Evolutionary conservation across 2,113 vertebrate species (phyloP).

Genomic region (Stomatorhinus ivindoensis): DNA sequence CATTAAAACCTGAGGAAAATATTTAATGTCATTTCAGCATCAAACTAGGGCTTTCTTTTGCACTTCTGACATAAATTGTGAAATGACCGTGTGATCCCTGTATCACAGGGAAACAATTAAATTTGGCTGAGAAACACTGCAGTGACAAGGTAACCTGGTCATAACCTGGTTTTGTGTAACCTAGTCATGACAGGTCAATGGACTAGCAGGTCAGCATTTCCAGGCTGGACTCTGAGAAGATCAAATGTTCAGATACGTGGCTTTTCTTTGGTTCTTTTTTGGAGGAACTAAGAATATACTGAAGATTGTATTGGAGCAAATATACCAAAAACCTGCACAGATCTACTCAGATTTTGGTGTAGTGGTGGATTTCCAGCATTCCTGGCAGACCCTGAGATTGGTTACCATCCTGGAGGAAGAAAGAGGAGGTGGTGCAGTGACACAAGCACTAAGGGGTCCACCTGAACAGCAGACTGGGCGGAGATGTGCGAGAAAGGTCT

Average conservation of each 20-base stretch:
- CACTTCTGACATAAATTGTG: not conserved
- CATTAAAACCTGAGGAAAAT: not conserved
- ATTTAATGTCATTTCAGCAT: not conserved
- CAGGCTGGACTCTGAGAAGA: not conserved
- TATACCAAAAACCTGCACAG: not conserved
- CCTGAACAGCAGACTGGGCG: not conserved
- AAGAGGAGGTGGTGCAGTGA: not conserved
- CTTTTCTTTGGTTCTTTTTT: not conserved
- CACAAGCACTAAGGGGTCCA: not conserved
- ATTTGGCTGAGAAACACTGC: not conserved
- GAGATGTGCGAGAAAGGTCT: not conserved
- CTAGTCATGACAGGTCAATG: not conserved
- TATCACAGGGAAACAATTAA: not conserved
- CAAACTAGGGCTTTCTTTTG: not conserved
- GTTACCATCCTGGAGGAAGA: not conserved
- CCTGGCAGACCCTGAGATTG: not conserved
- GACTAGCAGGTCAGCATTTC: not conserved
- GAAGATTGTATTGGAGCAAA: not conserved
- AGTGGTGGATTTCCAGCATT: not conserved
- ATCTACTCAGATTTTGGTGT: not conserved
- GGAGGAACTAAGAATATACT: not conserved
- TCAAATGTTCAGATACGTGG: not conserved
- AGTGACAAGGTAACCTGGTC: not conserved
- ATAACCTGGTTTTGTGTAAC: not conserved
- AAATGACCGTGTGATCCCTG: not conserved